phyloP scores from a whole-genome alignment of 2,113 vertebrate species.

The Pica pica region DNA sequence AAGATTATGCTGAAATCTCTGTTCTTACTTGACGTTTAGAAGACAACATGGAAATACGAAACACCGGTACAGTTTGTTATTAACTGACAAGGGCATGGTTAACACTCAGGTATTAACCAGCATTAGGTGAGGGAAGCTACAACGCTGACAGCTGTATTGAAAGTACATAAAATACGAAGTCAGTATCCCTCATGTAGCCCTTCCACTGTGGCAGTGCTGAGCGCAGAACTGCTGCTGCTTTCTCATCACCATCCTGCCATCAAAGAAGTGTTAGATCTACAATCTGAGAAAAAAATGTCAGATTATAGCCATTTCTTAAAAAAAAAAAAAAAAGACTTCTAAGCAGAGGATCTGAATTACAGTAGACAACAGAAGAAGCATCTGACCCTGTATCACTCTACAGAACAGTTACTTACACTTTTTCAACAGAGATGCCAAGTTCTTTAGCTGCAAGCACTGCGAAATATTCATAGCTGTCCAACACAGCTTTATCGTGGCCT shows the following conservation, averaged over 20 bases:
- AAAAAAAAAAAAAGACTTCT: neutral
- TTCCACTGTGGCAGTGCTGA: neutral
- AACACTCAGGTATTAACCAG: neutral
- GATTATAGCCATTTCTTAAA: neutral
- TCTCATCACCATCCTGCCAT: neutral
- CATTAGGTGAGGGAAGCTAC: neutral
- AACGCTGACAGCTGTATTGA: neutral
- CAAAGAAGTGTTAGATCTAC: neutral
- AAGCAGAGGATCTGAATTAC: neutral
- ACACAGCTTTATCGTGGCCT: slow-evolving; percentile 86
- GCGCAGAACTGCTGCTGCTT: neutral
- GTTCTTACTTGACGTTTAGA: neutral
- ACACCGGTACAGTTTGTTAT: neutral
- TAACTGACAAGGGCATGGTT: neutral
- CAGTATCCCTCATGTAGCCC: neutral
- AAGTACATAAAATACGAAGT: neutral
- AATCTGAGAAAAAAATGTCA: neutral
- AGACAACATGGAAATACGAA: neutral
- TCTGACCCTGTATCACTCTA: neutral
- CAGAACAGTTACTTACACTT: slow-evolving; percentile 80
- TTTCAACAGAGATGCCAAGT: slow-evolving; percentile 82
- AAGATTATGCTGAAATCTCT: neutral
- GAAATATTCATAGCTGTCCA: slow-evolving; percentile 96
- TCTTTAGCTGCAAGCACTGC: slow-evolving; percentile 87
- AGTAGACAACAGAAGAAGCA: neutral